Conservation (phyloP, 2,113 vertebrate genomes). For the Anhinga anhinga region DNA sequence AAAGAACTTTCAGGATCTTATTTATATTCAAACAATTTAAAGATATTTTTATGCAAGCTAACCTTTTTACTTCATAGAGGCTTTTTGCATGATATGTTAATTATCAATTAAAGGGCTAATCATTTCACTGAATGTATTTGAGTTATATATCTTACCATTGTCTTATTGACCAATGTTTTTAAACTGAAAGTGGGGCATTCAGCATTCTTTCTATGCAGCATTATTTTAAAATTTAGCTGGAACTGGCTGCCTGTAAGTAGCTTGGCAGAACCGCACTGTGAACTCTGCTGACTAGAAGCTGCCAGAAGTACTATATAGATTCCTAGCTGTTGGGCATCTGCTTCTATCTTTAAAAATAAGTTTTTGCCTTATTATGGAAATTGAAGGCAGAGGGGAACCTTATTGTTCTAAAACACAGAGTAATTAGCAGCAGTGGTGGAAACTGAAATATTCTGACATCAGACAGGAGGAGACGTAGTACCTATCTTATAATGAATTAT, state of each 20-base stretch:
- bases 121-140: neutral
- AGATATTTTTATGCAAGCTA: neutral
- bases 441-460: neutral
- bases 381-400: neutral
- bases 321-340: neutral
- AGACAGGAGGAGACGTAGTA: neutral
- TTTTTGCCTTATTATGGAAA: neutral
- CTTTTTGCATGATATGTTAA: neutral
- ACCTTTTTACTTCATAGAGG: neutral
- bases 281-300: neutral
- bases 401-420: neutral
- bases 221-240: neutral
- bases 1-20: neutral
- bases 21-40: neutral
- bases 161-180: neutral
- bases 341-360: neutral
- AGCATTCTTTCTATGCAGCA: neutral
- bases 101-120: neutral
- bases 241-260: neutral
- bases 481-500: fast-evolving
- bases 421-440: neutral
- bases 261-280: neutral
- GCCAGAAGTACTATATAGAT: neutral
- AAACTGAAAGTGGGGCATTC: neutral
- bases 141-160: neutral